Evolutionary conservation across 2,888 invertebrate genomes (phyloP), one percentile per base, ranked within the genome.

Genomic region (Microplitis deprimator): DNA sequence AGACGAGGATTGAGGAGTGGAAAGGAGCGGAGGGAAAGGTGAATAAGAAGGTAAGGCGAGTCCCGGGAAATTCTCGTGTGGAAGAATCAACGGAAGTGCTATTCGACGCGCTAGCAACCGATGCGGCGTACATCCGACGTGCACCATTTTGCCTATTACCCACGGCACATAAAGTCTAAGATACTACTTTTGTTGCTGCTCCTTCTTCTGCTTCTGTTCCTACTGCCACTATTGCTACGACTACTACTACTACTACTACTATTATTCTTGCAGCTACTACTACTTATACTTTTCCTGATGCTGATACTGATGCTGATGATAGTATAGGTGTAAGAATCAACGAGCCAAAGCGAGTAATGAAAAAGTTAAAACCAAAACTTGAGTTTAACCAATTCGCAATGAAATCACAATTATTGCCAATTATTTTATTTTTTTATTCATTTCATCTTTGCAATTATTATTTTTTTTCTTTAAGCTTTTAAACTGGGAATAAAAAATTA

Each of bases 81-180:
- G 79, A 81, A 75, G 78, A 80, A 81, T 78, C 73, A 78, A 64
- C 80, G 80, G 80, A 80, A 81, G 80, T 79, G 75, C 77, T 80
- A 79, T 81, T 80, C 77, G 78, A 78, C 76, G 79, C 38, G 69
- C 71, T 77, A 74, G 77, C 61, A 77, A 77, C 61, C 67, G 69
- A 29, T 71, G 67, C 62, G 72, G 60, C 59, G 73, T 77, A 74
- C 76, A 77, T 78, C 78, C 79, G 72, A 78, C 50, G 74, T 76
- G 71, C 75, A 80, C 75, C 80, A 76, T 80, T 80, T 81, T 78
- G 73, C 77, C 77, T 78, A 80, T 81, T 80, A 79, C 76, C 78
- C 76, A 72, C 76, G 78, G 79, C 77, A 71, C 79, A 75, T 81
- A 78, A 81, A 80, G 77, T 79, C 77, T 77, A 73, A 77, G 76